Conservation (phyloP, 2,888 invertebrate genomes). For the Leucozona laternaria region DNA sequence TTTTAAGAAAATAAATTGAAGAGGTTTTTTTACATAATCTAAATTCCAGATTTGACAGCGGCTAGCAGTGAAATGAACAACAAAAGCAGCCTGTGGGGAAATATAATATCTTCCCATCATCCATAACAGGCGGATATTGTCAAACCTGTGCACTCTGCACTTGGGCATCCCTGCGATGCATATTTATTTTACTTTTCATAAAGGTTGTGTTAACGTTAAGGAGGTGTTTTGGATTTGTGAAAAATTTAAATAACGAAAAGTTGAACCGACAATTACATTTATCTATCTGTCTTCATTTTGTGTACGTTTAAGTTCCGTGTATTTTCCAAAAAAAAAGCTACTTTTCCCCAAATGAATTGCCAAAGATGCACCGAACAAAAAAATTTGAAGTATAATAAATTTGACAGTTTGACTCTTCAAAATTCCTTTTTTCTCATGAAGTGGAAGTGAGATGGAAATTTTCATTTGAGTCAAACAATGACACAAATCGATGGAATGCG, state of each 20-base stretch:
- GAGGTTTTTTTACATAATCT: conserved; percentile 26
- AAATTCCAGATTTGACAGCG: conserved; percentile 12
- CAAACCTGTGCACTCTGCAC: conserved; percentile 57
- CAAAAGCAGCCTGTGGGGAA: conserved; percentile 43
- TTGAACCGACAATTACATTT: too few species aligned
- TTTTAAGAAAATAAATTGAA: conserved; percentile 14
- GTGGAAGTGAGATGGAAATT: too few species aligned
- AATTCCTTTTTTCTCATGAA: too few species aligned
- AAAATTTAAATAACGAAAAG: background rate
- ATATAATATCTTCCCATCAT: conserved; percentile 52
- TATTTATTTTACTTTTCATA: conserved; percentile 5
- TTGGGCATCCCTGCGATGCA: conserved; percentile 50
- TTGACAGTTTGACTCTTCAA: too few species aligned
- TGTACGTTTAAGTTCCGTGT: too few species aligned
- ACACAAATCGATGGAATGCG: too few species aligned
- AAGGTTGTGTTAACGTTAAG: background rate
- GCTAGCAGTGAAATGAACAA: conserved; percentile 44
- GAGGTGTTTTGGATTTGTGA: background rate
- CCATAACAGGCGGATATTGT: conserved; percentile 65
- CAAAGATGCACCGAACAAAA: too few species aligned
- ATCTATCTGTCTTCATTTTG: too few species aligned
- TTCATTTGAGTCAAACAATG: too few species aligned
- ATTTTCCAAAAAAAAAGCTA: too few species aligned
- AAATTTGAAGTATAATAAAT: too few species aligned
- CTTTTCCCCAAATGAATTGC: too few species aligned